Evolutionary conservation across 2,888 invertebrate genomes (phyloP).

Genomic region (Lasius fuliginosus): DNA sequence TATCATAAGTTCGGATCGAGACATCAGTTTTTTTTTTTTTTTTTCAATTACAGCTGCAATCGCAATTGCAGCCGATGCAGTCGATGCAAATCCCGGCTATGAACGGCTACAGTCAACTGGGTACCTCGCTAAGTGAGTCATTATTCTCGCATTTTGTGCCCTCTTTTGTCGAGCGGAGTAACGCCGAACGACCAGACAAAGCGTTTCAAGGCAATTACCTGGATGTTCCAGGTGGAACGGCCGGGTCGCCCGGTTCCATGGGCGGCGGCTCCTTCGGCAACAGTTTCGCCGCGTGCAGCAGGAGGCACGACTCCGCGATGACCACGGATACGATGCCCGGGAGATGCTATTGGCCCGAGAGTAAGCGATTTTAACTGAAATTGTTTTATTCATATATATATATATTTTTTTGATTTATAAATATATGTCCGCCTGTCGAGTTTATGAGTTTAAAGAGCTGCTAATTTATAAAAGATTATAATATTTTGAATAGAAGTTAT

Average conservation of each 20-base stretch:
- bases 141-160: slow-evolving; percentile 32
- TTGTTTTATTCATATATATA: neutral
- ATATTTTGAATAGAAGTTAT: no score
- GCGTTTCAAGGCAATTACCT: slow-evolving; percentile 85
- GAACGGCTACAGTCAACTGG: slow-evolving; percentile 86
- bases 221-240: slow-evolving; percentile 83
- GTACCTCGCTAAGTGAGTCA: slow-evolving; percentile 85
- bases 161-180: slow-evolving; percentile 33
- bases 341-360: slow-evolving; percentile 83
- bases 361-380: slow-evolving; percentile 71
- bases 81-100: slow-evolving; percentile 86
- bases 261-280: slow-evolving; percentile 79
- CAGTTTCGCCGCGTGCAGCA: slow-evolving; percentile 81
- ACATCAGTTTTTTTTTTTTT: neutral
- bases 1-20: neutral
- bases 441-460: no score
- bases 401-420: no score
- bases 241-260: slow-evolving; percentile 79
- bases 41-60: slow-evolving; percentile 80
- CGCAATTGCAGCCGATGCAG: slow-evolving; percentile 85
- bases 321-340: slow-evolving; percentile 76
- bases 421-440: no score
- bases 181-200: slow-evolving; percentile 76
- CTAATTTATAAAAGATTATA: no score
- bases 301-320: slow-evolving; percentile 80